Evolutionary conservation across 92 coral and sea anemone species (phyloP).

Genomic region (Anthopleura xanthogrammica): DNA sequence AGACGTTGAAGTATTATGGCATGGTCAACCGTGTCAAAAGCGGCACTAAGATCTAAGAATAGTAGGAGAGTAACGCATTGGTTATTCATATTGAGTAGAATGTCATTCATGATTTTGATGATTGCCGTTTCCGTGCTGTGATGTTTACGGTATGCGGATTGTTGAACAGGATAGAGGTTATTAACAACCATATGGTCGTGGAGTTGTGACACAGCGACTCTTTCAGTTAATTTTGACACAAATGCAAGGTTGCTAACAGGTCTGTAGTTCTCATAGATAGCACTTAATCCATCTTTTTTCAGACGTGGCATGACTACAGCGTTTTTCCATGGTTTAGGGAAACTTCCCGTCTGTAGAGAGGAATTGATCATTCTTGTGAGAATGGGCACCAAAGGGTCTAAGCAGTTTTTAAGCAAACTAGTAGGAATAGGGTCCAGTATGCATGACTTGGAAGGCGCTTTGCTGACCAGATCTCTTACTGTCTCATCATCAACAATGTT

Average conservation of each 20-base stretch:
- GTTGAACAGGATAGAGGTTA: not conserved
- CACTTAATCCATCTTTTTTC: slow-evolving; percentile 12
- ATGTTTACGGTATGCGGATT: not conserved
- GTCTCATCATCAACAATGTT: slow-evolving; percentile 18
- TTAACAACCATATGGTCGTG: not conserved
- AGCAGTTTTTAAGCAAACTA: slow-evolving; percentile 22
- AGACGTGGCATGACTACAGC: slow-evolving; percentile 29
- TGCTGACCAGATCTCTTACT: not conserved
- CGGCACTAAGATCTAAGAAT: not conserved
- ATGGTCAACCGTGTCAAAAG: not conserved
- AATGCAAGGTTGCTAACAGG: slow-evolving; percentile 14
- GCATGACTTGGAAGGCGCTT: slow-evolving; percentile 31
- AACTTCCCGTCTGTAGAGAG: slow-evolving; percentile 34
- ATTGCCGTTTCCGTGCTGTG: slow-evolving; percentile 12
- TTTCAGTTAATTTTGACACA: slow-evolving; percentile 13
- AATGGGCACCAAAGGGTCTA: slow-evolving; percentile 30
- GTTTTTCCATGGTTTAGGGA: slow-evolving; percentile 42
- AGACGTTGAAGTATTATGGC: not conserved
- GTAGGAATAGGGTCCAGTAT: slow-evolving; percentile 38
- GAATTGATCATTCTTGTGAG: slow-evolving; percentile 32
- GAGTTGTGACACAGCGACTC: slow-evolving; percentile 1
- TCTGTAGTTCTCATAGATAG: not conserved
- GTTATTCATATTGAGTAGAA: slow-evolving; percentile 19
- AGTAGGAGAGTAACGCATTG: slow-evolving; percentile 12
- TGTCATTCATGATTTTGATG: not conserved